Percentiles rank a stretch among this genome's conserved stretches.
Conservation (phyloP, 1,140 invertebrate genomes). For the Caerostris extrusa region DNA sequence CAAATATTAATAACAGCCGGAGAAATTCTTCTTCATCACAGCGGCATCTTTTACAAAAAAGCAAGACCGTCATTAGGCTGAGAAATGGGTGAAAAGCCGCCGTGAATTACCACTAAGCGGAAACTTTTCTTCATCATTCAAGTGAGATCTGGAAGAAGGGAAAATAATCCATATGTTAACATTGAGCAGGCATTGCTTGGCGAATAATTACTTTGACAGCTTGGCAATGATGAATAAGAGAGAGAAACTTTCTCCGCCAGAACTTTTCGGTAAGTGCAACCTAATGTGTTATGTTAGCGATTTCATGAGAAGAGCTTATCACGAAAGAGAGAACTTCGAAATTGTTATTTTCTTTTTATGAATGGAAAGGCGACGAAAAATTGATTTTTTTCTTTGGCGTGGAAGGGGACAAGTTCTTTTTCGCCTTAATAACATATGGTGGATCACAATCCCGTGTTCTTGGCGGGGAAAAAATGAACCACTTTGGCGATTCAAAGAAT, state of each 20-base stretch:
- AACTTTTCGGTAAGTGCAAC: conserved; percentile 71
- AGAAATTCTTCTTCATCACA: conserved; percentile 68
- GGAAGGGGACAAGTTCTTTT: conserved; percentile 9
- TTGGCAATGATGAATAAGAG: conserved; percentile 69
- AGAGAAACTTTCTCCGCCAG: conserved; percentile 50
- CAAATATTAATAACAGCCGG: conserved; percentile 70
- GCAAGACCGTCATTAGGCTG: conserved; percentile 69
- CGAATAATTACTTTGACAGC: conserved; percentile 76
- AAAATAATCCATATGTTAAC: conserved; percentile 76
- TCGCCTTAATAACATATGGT: conserved; percentile 68
- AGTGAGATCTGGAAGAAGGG: conserved; percentile 41
- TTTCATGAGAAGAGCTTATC: conserved; percentile 66
- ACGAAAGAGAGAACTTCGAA: conserved; percentile 55
- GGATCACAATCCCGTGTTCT: conserved; percentile 28
- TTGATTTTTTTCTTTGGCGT: conserved; percentile 42
- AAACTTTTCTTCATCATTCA: conserved; percentile 71
- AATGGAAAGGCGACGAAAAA: conserved; percentile 46
- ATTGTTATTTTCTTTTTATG: conserved; percentile 76
- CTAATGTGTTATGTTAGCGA: conserved; percentile 76
- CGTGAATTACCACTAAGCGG: conserved; percentile 60
- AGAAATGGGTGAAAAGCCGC: conserved; percentile 65
- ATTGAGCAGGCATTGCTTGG: conserved; percentile 68
- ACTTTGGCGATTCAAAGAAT: neutral
- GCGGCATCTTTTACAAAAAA: conserved; percentile 27
- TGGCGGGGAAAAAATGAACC: neutral